These are phyloP conservation scores for Hirtodrosophila confusa DNA, from an alignment of 2,888 invertebrate genomes.

Conservation along the genomic window DNA sequence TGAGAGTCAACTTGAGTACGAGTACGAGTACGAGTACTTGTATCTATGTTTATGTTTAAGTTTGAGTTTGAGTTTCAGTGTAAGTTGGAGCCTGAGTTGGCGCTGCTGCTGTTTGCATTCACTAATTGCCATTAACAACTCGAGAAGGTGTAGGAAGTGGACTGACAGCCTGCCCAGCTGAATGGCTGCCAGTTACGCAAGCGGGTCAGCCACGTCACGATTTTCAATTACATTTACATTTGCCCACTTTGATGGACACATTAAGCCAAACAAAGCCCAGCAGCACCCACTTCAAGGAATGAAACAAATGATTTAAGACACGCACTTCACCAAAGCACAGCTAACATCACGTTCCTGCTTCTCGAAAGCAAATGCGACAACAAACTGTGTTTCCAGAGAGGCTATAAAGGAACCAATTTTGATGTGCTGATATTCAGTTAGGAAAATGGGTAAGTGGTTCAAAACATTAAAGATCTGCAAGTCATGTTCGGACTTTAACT, in stretches of 20 bases:
- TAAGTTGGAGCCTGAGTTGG: constrained; percentile 17
- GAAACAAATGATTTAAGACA: constrained; percentile 51
- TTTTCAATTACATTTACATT: constrained; percentile 43
- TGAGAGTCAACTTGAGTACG: constrained; percentile 20
- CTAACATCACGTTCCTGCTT: neutral
- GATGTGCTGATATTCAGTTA: too few species aligned
- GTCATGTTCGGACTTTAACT: too few species aligned
- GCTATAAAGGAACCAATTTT: too few species aligned
- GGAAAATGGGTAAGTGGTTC: too few species aligned
- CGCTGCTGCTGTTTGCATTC: constrained; percentile 42
- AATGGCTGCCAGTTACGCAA: constrained; percentile 59
- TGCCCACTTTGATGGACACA: constrained; percentile 42
- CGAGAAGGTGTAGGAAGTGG: constrained; percentile 58
- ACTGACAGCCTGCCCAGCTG: constrained; percentile 8
- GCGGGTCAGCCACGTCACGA: constrained; percentile 66
- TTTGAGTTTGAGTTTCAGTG: constrained; percentile 20
- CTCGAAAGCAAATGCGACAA: too few species aligned
- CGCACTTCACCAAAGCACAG: constrained; percentile 33
- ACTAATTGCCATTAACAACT: constrained; percentile 64
- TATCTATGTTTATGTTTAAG: constrained; percentile 28
- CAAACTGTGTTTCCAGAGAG: too few species aligned
- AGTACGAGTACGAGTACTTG: constrained; percentile 17
- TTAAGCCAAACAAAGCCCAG: constrained; percentile 13
- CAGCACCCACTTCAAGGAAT: constrained; percentile 5
- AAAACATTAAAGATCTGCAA: too few species aligned